phyloP scores from a whole-genome alignment of 1,140 invertebrate species.

The Sitobion miscanthi region DNA sequence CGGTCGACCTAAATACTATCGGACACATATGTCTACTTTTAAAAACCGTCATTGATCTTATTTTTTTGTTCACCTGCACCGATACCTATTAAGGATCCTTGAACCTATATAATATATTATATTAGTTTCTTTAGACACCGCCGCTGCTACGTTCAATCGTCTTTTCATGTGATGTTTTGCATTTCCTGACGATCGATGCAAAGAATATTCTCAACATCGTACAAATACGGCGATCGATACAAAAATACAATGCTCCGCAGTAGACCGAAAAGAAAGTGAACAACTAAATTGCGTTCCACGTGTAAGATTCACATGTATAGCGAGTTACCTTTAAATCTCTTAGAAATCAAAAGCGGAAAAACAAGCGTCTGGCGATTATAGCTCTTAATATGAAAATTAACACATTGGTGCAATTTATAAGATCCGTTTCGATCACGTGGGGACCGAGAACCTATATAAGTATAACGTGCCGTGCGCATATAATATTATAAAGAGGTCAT shows the following conservation, averaged over 20 bases:
- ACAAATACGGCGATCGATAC: background rate
- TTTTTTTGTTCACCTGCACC: conserved; percentile 27
- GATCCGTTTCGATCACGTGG: background rate
- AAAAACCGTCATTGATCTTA: conserved; percentile 44
- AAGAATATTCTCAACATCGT: background rate
- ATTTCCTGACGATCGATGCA: conserved; percentile 22
- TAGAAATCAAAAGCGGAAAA: background rate
- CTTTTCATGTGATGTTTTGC: conserved; percentile 20
- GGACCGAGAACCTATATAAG: background rate
- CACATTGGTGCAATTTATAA: background rate
- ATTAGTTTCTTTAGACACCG: background rate
- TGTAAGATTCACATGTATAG: background rate
- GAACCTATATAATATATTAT: background rate
- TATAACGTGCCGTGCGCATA: background rate
- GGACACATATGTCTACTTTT: conserved; percentile 55
- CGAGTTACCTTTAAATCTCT: background rate
- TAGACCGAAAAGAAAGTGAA: background rate
- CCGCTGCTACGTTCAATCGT: background rate
- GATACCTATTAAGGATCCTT: background rate
- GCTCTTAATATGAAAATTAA: background rate
- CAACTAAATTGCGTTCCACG: background rate
- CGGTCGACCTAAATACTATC: conserved; percentile 54
- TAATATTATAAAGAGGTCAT: background rate
- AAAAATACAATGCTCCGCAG: background rate
- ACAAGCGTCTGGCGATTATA: background rate